These are phyloP conservation scores for Gambusia yucatana DNA, from an alignment of 2,797 vertebrate genomes.

Conservation along the genomic window DNA sequence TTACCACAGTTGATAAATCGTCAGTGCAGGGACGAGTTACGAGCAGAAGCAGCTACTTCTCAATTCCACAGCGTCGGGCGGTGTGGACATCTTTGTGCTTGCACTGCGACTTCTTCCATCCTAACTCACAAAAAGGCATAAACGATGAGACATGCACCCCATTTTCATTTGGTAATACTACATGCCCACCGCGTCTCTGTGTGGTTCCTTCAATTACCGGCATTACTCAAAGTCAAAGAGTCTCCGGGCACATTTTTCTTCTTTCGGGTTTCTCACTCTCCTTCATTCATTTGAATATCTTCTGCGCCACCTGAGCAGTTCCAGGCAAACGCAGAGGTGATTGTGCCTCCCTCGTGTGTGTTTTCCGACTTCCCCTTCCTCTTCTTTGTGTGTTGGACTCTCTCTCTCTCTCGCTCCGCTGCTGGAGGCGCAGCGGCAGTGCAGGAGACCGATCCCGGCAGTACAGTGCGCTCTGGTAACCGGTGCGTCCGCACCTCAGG, in stretches of 20 bases:
- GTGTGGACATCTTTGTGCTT: conserved; percentile 58
- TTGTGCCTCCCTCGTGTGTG: conserved; percentile 51
- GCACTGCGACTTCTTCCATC: conserved; percentile 67
- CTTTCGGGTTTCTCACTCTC: conserved; percentile 70
- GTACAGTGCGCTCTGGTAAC: conserved; percentile 49
- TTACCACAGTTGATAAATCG: conserved; percentile 70
- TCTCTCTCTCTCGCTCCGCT: conserved; percentile 31
- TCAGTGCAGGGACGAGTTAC: conserved; percentile 36
- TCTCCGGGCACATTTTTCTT: conserved; percentile 72
- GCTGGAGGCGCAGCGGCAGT: conserved; percentile 44
- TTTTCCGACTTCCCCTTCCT: conserved; percentile 24
- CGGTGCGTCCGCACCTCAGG: conserved; percentile 64
- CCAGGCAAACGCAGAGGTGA: conserved; percentile 58
- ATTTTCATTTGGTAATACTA: conserved; percentile 74
- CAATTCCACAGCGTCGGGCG: conserved; percentile 35
- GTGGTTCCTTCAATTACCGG: conserved; percentile 77
- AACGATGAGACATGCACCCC: conserved; percentile 64
- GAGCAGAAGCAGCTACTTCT: conserved; percentile 49
- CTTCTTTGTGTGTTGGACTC: conserved; percentile 23
- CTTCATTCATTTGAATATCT: conserved; percentile 80
- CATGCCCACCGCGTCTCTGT: conserved; percentile 72
- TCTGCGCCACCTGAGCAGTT: conserved; percentile 47
- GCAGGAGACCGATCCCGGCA: conserved; percentile 67
- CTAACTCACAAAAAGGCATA: conserved; percentile 54
- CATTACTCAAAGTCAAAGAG: conserved; percentile 80